Evolutionary conservation across 2,888 invertebrate species (phyloP).

Genomic region (Pherbina coryleti): DNA sequence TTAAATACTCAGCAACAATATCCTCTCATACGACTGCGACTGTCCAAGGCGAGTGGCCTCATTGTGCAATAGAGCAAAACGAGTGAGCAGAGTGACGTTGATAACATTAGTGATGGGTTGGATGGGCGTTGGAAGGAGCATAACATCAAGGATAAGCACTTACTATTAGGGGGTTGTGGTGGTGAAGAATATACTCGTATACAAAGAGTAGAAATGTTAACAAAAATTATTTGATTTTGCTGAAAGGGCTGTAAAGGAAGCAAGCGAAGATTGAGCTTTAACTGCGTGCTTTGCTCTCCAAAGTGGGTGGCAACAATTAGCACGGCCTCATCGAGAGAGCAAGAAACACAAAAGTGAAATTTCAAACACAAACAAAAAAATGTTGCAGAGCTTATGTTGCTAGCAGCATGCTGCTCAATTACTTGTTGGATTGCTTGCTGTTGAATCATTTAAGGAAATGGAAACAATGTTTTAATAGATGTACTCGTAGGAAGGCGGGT

Average conservation of each 20-base stretch:
- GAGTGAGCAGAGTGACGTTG: conserved; percentile 44
- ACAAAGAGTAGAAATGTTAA: conserved; percentile 18
- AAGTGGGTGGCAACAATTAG: background rate
- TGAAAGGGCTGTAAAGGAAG: background rate
- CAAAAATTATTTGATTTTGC: conserved; percentile 17
- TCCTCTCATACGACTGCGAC: conserved; percentile 18
- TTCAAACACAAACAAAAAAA: too few relatives aligned
- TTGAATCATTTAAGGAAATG: background rate
- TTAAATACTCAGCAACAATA: background rate
- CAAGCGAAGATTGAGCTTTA: background rate
- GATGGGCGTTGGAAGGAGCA: background rate
- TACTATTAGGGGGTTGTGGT: background rate
- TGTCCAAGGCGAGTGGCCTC: conserved; percentile 52
- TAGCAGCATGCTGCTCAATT: conserved; percentile 42
- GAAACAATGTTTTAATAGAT: background rate
- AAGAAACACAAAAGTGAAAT: background rate
- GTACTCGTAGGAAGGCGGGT: background rate
- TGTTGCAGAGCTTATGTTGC: background rate
- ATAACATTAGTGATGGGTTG: background rate
- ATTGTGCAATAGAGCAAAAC: conserved; percentile 59
- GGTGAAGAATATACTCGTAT: background rate
- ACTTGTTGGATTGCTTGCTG: conserved; percentile 40
- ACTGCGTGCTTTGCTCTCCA: too few relatives aligned
- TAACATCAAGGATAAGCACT: background rate
- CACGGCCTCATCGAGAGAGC: background rate